Base-by-base conservation (phyloP, 2,797 vertebrate species). In the Nasua narica region DNA sequence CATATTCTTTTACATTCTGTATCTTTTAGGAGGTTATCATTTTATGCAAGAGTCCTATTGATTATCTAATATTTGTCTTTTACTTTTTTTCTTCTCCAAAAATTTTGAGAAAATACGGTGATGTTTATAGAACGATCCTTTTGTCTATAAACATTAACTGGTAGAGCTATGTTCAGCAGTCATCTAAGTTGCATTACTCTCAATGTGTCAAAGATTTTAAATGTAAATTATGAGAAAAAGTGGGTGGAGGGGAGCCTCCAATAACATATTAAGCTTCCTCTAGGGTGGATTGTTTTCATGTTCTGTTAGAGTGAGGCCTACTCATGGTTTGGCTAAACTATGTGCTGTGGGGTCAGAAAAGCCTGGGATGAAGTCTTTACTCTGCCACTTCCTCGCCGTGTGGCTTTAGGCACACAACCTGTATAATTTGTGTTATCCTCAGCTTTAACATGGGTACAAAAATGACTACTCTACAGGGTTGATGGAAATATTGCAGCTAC, bases 341-440 rank as follows among this genome's bases (percentile, higher is more conserved):
- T 70, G 79, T 92, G 58, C 85, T 96, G 84, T 88, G 60, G 69
- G 87, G 67, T 85, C 4, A 23, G 82, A 88, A 76, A 94, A 95
- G 76, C 40, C 90, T 94, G 67, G 89, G 93, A 95, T 97, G 94
- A 95, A 95, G 95, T 97, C 67, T 89, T 93, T 87, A 16, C 52
- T 78, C 40, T 85, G 92, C 91, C 76, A 76, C 43, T 91, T 95
- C 77, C 84, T 91, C 78, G 82, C 90, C 91, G 13, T 94, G 91
- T 97, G 96, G 76, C 79, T 97, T 96, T 91, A 79, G 91, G 70
- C n/a, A n/a, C 77, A 40, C 67, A 77, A 78, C 87, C 87, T 97
- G 84, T 95, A 16, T 91, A 94, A 90, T 96, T 96, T 96, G 94
- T 91, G 91, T 97, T 96, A 96, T 77, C 48, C 18, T 95, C 84